Evolutionary conservation across 2,797 vertebrate genomes (phyloP).

Genomic region (Pangasius krempfi): DNA sequence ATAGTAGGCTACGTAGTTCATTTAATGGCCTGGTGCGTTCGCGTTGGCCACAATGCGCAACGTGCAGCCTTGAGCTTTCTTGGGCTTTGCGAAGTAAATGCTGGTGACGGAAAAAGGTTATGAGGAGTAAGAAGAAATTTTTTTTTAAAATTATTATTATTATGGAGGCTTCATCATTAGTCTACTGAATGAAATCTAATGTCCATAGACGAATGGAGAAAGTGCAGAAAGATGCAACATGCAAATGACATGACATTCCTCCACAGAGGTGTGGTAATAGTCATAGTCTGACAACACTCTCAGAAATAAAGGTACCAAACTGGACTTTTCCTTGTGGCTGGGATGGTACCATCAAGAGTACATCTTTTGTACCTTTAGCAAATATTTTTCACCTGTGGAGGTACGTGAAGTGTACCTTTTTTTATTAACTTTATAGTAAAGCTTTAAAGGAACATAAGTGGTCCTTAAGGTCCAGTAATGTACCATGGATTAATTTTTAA

Average conservation of each 20-base stretch:
- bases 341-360: not conserved
- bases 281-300: not conserved
- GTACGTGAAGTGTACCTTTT: not conserved
- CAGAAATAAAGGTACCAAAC: not conserved
- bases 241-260: slow-evolving; percentile 10
- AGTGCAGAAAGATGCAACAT: slow-evolving; percentile 20
- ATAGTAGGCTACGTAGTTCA: slow-evolving; percentile 31
- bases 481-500: not conserved
- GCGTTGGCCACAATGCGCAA: slow-evolving; percentile 31
- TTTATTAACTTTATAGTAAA: not conserved
- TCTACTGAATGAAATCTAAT: not conserved
- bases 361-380: not conserved
- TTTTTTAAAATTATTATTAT: too few species aligned
- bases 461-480: not conserved
- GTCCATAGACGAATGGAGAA: not conserved
- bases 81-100: not conserved
- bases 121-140: not conserved
- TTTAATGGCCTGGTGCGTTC: slow-evolving; percentile 32
- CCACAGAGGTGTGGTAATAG: not conserved
- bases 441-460: not conserved
- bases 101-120: not conserved
- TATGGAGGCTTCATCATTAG: not conserved
- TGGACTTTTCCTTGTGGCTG: not conserved
- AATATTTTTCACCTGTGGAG: not conserved
- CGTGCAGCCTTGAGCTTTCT: slow-evolving; percentile 5